phyloP scores from a whole-genome alignment of 2,888 invertebrate species.

The Amblyteles armatorius region DNA sequence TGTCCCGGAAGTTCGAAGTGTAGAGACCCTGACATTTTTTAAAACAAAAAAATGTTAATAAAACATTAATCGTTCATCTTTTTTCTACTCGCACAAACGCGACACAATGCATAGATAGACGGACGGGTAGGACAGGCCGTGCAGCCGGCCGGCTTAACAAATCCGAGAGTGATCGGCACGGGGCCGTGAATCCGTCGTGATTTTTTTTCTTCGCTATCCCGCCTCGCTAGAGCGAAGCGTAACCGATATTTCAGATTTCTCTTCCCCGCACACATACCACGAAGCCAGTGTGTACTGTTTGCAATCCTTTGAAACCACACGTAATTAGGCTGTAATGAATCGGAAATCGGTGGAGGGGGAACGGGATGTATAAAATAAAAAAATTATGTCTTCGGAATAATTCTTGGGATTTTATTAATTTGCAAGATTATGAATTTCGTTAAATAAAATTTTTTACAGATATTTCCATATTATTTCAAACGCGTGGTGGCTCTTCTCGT shows the following conservation, averaged over 20 bases:
- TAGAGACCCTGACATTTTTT: no score
- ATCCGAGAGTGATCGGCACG: conserved; percentile 66
- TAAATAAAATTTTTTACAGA: conserved; percentile 63
- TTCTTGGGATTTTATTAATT: not conserved
- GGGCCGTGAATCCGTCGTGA: conserved; percentile 66
- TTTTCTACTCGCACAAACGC: not conserved
- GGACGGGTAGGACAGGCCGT: conserved; percentile 11
- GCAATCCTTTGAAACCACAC: conserved; percentile 4
- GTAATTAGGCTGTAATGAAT: not conserved
- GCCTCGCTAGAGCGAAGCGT: conserved; percentile 58
- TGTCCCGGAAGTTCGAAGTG: no score
- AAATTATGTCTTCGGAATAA: not conserved
- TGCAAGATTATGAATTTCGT: not conserved
- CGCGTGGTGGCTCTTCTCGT: conserved; percentile 75
- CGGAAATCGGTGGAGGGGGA: not conserved
- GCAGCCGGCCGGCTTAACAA: conserved; percentile 33
- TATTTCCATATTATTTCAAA: conserved; percentile 77
- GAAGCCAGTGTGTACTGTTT: conserved; percentile 2
- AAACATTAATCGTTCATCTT: not conserved
- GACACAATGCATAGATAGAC: conserved; percentile 32
- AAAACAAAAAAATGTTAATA: not conserved
- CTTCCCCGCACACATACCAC: conserved; percentile 48
- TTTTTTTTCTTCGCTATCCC: conserved; percentile 53
- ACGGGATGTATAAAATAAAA: not conserved
- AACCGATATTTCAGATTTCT: conserved; percentile 66